Evolutionary conservation across 1,140 invertebrate genomes (phyloP).

Genomic region (Proctacanthus coquilletti): DNA sequence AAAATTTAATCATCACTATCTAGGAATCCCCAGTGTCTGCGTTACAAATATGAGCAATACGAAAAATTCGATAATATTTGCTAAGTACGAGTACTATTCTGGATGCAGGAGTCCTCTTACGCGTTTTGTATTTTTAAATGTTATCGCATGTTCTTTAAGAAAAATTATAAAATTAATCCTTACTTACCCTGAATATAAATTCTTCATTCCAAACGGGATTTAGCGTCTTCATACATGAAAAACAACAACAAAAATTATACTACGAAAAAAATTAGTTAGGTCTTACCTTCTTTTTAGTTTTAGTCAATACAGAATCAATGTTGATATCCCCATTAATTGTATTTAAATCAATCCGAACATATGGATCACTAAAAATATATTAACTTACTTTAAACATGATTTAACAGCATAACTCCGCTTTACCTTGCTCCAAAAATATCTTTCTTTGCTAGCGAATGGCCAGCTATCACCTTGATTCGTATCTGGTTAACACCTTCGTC

Average conservation of each 20-base stretch:
- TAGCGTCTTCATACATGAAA: conserved; percentile 54
- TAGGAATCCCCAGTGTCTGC: too few relatives aligned
- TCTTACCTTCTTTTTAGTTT: conserved; percentile 87
- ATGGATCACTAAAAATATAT: conserved; percentile 69
- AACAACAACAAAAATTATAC: conserved; percentile 6
- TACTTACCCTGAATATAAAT: conserved; percentile 81
- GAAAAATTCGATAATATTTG: too few relatives aligned
- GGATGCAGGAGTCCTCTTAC: too few relatives aligned
- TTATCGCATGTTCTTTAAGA: too few relatives aligned
- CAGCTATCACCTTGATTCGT: conserved; percentile 68
- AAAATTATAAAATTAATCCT: background rate
- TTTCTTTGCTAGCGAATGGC: conserved; percentile 85
- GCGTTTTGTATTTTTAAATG: too few relatives aligned
- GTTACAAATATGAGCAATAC: too few relatives aligned
- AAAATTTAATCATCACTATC: too few relatives aligned
- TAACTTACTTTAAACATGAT: conserved; percentile 1
- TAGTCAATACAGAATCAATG: conserved; percentile 83
- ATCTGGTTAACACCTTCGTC: conserved; percentile 58
- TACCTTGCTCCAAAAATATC: conserved; percentile 96
- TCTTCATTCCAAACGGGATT: conserved; percentile 96
- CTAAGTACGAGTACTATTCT: too few relatives aligned
- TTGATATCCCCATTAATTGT: conserved; percentile 67
- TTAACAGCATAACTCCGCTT: conserved; percentile 13
- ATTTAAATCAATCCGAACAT: conserved; percentile 83
- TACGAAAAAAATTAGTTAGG: background rate